Evolutionary conservation across 2,888 invertebrate genomes (phyloP).

Genomic region (Leuctra nigra): DNA sequence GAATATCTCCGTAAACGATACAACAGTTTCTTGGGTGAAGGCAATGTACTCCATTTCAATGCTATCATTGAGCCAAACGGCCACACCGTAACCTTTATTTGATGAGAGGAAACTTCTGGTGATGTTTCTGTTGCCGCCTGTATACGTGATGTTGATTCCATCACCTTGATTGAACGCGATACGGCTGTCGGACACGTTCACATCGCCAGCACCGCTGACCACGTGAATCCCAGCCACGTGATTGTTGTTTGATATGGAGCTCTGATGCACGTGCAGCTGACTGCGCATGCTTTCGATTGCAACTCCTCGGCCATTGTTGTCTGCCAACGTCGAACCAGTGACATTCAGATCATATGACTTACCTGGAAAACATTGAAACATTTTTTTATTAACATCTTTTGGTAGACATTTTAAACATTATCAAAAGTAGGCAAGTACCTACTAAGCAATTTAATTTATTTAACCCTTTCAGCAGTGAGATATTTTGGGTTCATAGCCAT

Average conservation of each 20-base stretch:
- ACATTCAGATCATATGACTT: conserved; percentile 83
- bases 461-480: no score
- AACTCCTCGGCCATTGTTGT: conserved; percentile 93
- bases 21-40: conserved; percentile 76
- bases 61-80: conserved; percentile 87
- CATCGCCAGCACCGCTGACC: conserved; percentile 84
- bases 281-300: conserved; percentile 87
- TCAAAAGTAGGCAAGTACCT: no score
- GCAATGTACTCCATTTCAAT: conserved; percentile 67
- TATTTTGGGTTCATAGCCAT: no score
- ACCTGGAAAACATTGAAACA: conserved; percentile 35
- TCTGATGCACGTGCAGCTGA: conserved; percentile 76
- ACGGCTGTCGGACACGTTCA: conserved; percentile 85
- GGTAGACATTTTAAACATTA: no score
- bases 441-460: no score
- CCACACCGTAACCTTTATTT: conserved; percentile 82
- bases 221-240: conserved; percentile 89
- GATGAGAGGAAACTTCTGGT: conserved; percentile 79
- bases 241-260: conserved; percentile 77
- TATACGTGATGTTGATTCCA: conserved; percentile 92
- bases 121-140: conserved; percentile 89
- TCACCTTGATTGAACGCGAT: conserved; percentile 89
- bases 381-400: no score
- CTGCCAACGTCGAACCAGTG: conserved; percentile 72
- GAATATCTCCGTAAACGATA: conserved; percentile 81